A percentile compares a stretch with the other conserved stretches of the same genome.
Evolutionary conservation across 2,888 invertebrate genomes (phyloP).

Genomic region (Microplitis deprimator): DNA sequence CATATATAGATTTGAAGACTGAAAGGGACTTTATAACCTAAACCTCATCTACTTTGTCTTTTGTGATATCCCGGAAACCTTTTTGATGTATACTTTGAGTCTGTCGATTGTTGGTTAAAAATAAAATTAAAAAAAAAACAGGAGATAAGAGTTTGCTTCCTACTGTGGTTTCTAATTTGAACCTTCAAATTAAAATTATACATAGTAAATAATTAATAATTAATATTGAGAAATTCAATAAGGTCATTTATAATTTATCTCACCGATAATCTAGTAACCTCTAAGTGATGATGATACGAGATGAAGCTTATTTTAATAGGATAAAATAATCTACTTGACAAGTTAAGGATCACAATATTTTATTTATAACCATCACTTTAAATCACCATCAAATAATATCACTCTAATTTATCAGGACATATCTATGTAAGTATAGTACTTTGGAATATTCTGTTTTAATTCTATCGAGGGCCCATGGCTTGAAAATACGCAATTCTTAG

Average conservation of each 20-base stretch:
- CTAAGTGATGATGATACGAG: neutral
- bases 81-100: neutral
- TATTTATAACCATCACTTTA: neutral
- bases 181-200: neutral
- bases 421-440: too few species aligned
- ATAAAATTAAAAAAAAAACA: neutral
- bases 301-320: neutral
- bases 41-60: slow-evolving; percentile 1
- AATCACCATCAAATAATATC: neutral
- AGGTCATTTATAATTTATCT: neutral
- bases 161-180: neutral
- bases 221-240: too few species aligned
- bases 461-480: too few species aligned
- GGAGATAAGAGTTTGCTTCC: neutral
- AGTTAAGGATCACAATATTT: neutral
- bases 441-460: too few species aligned
- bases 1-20: neutral
- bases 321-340: neutral
- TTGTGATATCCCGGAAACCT: neutral
- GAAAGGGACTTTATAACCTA: neutral
- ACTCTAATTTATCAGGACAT: neutral
- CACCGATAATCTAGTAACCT: neutral
- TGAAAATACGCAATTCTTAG: too few species aligned
- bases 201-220: too few species aligned
- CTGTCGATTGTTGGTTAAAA: neutral